Conservation (phyloP, 2,113 vertebrate genomes). For the Passerina amoena region DNA sequence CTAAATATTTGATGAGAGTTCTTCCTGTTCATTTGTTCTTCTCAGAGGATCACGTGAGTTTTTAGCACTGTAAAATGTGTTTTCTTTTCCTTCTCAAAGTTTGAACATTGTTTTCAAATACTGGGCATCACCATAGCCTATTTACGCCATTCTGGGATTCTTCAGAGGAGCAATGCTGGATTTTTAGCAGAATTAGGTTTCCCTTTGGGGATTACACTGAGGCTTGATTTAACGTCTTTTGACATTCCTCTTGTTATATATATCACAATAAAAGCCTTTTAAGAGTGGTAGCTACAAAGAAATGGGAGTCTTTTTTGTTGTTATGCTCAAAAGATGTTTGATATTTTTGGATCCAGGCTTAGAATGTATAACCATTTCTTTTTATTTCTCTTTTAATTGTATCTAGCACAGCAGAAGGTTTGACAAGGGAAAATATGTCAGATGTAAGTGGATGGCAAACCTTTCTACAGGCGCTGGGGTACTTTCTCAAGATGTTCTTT, state of each 20-base stretch:
- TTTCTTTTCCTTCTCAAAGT: neutral
- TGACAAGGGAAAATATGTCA: conserved; percentile 86
- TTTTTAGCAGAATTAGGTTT: conserved; percentile 38
- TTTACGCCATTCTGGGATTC: conserved; percentile 3
- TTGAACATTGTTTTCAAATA: neutral
- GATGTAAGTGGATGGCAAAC: conserved; percentile 92
- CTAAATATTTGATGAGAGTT: conserved; percentile 28
- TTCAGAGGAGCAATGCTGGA: neutral
- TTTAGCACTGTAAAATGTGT: neutral
- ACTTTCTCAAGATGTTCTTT: conserved; percentile 99
- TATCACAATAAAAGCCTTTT: conserved; percentile 63
- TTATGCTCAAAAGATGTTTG: neutral
- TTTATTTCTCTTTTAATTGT: conserved; percentile 24
- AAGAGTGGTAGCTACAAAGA: conserved; percentile 45
- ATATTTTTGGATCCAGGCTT: conserved; percentile 22
- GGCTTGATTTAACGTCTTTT: conserved; percentile 50
- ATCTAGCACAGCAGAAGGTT: conserved; percentile 94
- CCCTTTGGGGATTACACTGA: conserved; percentile 24
- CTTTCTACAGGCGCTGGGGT: conserved; percentile 91
- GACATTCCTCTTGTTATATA: conserved; percentile 46
- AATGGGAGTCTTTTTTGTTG: neutral
- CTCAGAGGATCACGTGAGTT: neutral
- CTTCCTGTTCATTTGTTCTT: neutral
- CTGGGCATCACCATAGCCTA: neutral
- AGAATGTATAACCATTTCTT: conserved; percentile 18